Evolutionary conservation across 2,797 vertebrate species (phyloP), one percentile per base, ranked within the genome.

Genomic region (Alauda arvensis): DNA sequence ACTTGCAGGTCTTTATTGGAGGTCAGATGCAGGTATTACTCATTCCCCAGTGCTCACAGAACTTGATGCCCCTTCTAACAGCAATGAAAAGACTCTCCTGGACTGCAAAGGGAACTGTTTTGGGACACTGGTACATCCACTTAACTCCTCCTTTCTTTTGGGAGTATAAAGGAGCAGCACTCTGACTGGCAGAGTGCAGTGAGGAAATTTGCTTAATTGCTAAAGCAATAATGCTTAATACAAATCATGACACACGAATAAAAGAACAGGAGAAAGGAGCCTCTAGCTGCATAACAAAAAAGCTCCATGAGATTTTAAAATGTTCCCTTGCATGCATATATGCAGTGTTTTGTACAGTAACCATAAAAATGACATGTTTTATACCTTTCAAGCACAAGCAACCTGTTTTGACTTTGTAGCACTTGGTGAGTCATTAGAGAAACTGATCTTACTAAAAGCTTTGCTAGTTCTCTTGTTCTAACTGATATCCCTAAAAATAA

Each of bases 301-400:
- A 59, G 42, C 79, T 68, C 42, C 48, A 84, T 57, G 66, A 93
- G 88, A 31, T 79, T 93, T 92, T 72, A 60, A 94, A 95, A 77
- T 55, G 48, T 72, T 92, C 77, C 63, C 83, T 90, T 88, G 69
- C 2, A 14, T 92, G 61, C 56, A 89, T 86, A 88, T 94, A 72
- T 79, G 75, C 74, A 87, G 77, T 88, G 90, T 90, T 96, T 96
- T 91, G 57, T 83, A 92, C 86, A 90, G 94, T 89, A 95, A 96
- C 93, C 95, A 90, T 85, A 79, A 89, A 88, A 93, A 94, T 93
- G 90, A 89, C 86, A 92, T 18, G 77, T 91, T 95, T 95, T 77
- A 90, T 88, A 91, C 92, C 91, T 96, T 95, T 95, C 88, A 94
- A 89, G 71, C 60, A 90, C 59, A 89, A 78, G 92, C 89, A 95